A percentile compares a stretch with the other conserved stretches of the same genome.
Conservation (phyloP, 2,113 vertebrate genomes). For the Labeo rohita region DNA sequence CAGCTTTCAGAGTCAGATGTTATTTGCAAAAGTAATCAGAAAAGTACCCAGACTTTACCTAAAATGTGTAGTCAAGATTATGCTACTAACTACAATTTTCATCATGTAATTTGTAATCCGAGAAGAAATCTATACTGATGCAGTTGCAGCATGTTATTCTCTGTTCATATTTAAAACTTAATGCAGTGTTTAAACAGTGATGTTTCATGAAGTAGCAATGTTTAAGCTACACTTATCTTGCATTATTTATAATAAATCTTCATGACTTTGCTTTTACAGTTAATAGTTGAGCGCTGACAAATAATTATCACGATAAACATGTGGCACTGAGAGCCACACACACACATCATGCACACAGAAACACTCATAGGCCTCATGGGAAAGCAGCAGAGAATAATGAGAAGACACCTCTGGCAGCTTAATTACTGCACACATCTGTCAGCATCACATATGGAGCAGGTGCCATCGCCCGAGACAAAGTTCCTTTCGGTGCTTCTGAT, state of each 20-base stretch:
- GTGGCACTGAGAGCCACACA: background rate
- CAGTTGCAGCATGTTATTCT: background rate
- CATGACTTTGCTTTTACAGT: conserved; percentile 4
- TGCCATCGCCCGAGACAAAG: conserved; percentile 39
- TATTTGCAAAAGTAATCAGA: too few relatives aligned
- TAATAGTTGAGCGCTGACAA: background rate
- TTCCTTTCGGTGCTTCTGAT: conserved; percentile 16
- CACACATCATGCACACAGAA: conserved; percentile 15
- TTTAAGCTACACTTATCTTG: background rate
- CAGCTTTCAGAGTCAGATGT: too few relatives aligned
- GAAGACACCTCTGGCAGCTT: conserved; percentile 42
- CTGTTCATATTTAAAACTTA: background rate
- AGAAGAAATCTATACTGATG: background rate
- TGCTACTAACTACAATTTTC: too few relatives aligned
- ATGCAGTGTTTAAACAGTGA: background rate
- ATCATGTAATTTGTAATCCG: too few relatives aligned
- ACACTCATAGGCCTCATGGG: conserved; percentile 7
- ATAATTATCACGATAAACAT: conserved; percentile 8
- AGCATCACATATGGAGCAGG: conserved; percentile 39
- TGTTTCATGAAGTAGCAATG: background rate
- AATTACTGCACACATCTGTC: conserved; percentile 49
- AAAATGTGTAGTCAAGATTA: too few relatives aligned
- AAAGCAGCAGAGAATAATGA: conserved; percentile 22
- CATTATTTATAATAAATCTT: background rate
- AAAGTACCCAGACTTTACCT: too few relatives aligned